These are phyloP conservation scores for Meandrusa payeni DNA, from an alignment of 2,888 invertebrate species.

Conservation along the genomic window DNA sequence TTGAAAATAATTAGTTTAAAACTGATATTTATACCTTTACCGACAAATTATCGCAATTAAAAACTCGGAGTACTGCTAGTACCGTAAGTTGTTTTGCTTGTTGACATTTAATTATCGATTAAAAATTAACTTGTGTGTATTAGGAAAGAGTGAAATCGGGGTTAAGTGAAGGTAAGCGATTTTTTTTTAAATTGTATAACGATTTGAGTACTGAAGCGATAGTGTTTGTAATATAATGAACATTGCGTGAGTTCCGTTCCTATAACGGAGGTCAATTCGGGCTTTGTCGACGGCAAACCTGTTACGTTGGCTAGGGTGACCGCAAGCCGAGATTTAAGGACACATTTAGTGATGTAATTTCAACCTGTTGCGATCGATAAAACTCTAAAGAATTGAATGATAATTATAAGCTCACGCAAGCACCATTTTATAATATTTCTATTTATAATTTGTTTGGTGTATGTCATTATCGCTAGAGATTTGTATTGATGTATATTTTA, in stretches of 20 bases:
- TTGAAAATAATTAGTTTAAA: no score
- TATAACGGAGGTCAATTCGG: conserved; percentile 37
- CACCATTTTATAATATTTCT: no score
- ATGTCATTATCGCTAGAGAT: no score
- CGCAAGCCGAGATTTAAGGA: conserved; percentile 8
- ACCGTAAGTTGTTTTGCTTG: no score
- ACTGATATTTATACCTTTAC: no score
- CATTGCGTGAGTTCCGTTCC: conserved; percentile 36
- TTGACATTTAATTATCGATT: no score
- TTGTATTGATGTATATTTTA: no score
- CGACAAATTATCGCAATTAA: no score
- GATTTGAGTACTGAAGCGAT: conserved; percentile 20
- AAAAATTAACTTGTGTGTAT: conserved; percentile 1
- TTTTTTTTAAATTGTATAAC: conserved; percentile 24
- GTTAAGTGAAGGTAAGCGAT: conserved; percentile 17
- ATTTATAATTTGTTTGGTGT: no score
- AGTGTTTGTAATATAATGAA: conserved; percentile 21
- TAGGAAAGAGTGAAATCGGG: conserved; percentile 18
- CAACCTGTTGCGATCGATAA: neutral
- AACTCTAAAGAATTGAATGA: neutral
- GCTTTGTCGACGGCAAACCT: conserved; percentile 39
- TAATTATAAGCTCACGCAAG: no score
- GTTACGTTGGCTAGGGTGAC: conserved; percentile 28
- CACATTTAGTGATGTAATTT: conserved; percentile 7
- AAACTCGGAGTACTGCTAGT: no score